Evolutionary conservation across 2,113 vertebrate genomes (phyloP).

Genomic region (Oreochromis aureus): DNA sequence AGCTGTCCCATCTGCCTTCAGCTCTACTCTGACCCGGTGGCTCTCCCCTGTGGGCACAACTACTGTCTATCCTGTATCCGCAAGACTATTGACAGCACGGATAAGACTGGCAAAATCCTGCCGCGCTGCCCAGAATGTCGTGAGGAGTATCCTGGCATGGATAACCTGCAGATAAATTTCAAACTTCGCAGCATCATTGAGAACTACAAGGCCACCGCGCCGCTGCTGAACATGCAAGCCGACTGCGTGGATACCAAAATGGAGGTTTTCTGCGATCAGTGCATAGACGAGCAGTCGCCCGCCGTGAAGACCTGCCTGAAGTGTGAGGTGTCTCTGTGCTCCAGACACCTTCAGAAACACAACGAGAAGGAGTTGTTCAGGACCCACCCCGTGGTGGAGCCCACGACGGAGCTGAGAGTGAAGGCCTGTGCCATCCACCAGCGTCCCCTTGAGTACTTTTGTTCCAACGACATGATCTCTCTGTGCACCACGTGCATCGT

Average conservation of each 20-base stretch:
- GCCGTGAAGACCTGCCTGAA: constrained; percentile 70
- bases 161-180: constrained; percentile 65
- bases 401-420: neutral
- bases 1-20: constrained; percentile 72
- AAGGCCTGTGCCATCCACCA: constrained; percentile 56
- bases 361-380: constrained; percentile 44
- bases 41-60: constrained; percentile 72
- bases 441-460: constrained; percentile 67
- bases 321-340: constrained; percentile 72
- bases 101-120: neutral
- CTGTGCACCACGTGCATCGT: constrained; percentile 62
- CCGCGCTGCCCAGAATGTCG: constrained; percentile 68
- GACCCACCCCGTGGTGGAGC: constrained; percentile 53
- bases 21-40: constrained; percentile 56
- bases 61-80: constrained; percentile 65
- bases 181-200: constrained; percentile 69
- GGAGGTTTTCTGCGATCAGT: constrained; percentile 67
- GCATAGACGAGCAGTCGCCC: constrained; percentile 25
- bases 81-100: neutral
- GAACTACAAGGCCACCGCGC: constrained; percentile 2
- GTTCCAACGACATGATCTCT: constrained; percentile 37
- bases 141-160: neutral
- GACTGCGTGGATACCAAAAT: fast-evolving
- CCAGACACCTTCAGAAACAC: constrained; percentile 68
- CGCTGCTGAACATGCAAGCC: neutral